Percentiles rank a stretch among this genome's conserved stretches.
Conservation (phyloP, 2,797 vertebrate genomes). For the Novumbra hubbsi region DNA sequence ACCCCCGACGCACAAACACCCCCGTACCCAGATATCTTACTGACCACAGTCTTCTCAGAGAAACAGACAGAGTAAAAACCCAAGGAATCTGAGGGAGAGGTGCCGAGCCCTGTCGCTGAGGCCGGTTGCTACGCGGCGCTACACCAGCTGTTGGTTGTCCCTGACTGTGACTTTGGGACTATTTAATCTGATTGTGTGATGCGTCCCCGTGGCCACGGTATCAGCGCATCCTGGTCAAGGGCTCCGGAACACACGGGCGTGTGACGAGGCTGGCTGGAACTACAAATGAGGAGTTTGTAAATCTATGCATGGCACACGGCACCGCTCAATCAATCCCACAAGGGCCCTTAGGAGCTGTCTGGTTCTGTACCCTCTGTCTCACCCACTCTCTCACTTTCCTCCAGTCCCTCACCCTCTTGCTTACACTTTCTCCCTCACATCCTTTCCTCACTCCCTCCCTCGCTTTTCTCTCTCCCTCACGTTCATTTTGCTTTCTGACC, state of each 20-base stretch:
- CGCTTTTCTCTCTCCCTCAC: neutral
- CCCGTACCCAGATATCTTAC: constrained; percentile 50
- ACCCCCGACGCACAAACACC: too few relatives aligned
- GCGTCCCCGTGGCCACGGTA: constrained; percentile 50
- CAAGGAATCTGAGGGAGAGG: constrained; percentile 49
- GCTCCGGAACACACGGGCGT: constrained; percentile 53
- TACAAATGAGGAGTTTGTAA: constrained; percentile 76
- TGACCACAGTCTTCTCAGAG: constrained; percentile 42
- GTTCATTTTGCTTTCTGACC: too few relatives aligned
- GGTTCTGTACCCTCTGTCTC: constrained; percentile 9
- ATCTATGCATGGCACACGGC: constrained; percentile 63
- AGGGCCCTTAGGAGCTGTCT: constrained; percentile 36
- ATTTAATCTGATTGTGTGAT: constrained; percentile 73
- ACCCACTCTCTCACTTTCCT: neutral
- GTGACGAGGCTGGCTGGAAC: constrained; percentile 59
- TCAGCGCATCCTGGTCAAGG: constrained; percentile 49
- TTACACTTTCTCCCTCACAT: constrained; percentile 20
- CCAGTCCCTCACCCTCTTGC: constrained; percentile 12
- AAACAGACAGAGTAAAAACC: constrained; percentile 36
- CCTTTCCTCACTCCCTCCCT: neutral
- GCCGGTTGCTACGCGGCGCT: neutral
- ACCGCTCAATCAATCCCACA: constrained; percentile 73
- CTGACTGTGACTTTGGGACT: constrained; percentile 63
- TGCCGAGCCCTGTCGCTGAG: neutral
- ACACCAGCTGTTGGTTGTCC: constrained; percentile 34